A percentile compares a stretch with the other conserved stretches of the same genome.
These are phyloP conservation scores for Aphelinus atriplicis DNA, from an alignment of 1,140 invertebrate genomes.

Conservation along the genomic window DNA sequence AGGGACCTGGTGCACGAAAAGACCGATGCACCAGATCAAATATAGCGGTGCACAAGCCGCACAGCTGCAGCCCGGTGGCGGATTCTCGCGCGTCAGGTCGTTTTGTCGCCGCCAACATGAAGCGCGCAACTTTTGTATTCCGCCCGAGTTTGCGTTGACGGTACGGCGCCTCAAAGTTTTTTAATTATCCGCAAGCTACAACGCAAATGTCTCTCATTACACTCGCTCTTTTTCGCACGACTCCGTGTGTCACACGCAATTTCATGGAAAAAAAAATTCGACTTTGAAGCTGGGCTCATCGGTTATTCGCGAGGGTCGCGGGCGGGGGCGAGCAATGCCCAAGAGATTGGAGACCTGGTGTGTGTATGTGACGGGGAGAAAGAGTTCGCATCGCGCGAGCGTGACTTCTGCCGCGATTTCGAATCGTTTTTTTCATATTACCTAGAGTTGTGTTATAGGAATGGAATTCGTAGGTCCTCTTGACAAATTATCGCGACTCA, in stretches of 20 bases:
- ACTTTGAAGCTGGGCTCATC: background rate
- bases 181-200: conserved; percentile 25
- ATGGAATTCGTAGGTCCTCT: too few species aligned
- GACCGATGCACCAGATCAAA: background rate
- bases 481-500: too few species aligned
- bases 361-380: background rate
- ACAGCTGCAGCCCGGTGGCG: background rate
- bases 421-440: too few species aligned
- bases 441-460: too few species aligned
- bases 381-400: background rate
- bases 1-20: too few species aligned
- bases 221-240: background rate
- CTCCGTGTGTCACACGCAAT: conserved; percentile 11
- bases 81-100: conserved; percentile 3
- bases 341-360: too few species aligned
- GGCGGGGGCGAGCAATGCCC: too few species aligned
- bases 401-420: background rate
- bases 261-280: conserved; percentile 5
- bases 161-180: conserved; percentile 26
- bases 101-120: conserved; percentile 14
- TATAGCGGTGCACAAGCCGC: background rate
- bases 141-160: background rate
- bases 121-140: conserved; percentile 24
- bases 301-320: conserved; percentile 9
- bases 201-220: background rate